Evolutionary conservation across 2,888 invertebrate genomes (phyloP).

Genomic region (Drosophila niveifrons): DNA sequence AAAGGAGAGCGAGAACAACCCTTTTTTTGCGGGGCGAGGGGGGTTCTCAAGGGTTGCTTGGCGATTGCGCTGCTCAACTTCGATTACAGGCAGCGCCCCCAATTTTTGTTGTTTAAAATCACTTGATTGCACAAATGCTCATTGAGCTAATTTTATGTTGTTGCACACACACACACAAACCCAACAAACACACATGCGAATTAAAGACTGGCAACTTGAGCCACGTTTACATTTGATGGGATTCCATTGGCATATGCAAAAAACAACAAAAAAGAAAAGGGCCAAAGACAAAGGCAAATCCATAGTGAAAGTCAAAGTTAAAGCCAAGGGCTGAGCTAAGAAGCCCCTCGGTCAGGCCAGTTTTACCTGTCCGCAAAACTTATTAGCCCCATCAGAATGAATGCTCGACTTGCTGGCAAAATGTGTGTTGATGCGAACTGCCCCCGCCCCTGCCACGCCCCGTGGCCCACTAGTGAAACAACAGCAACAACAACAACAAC

Average conservation of each 20-base stretch:
- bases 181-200: slow-evolving; percentile 2
- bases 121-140: slow-evolving; percentile 84
- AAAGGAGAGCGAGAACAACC: slow-evolving; percentile 40
- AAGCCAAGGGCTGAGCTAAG: slow-evolving; percentile 25
- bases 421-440: slow-evolving; percentile 31
- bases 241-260: slow-evolving; percentile 65
- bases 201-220: slow-evolving; percentile 61
- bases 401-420: slow-evolving; percentile 67
- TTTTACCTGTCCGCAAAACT: slow-evolving; percentile 39
- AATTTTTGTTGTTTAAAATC: slow-evolving; percentile 77
- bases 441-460: background rate
- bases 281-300: slow-evolving; percentile 19
- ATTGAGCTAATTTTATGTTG: slow-evolving; percentile 83
- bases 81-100: slow-evolving; percentile 39
- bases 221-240: slow-evolving; percentile 74
- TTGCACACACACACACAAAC: slow-evolving; percentile 40
- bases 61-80: slow-evolving; percentile 47
- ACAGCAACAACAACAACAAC: background rate
- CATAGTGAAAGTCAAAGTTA: slow-evolving; percentile 17
- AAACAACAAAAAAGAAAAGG: slow-evolving; percentile 7
- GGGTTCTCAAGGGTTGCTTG: slow-evolving; percentile 50
- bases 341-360: slow-evolving; percentile 45
- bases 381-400: slow-evolving; percentile 52
- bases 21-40: slow-evolving; percentile 33
- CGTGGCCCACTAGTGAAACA: slow-evolving; percentile 6